Percentiles rank a stretch among this genome's conserved stretches.
These are phyloP conservation scores for Papilio machaon DNA, from an alignment of 1,140 invertebrate genomes.

Conservation along the genomic window DNA sequence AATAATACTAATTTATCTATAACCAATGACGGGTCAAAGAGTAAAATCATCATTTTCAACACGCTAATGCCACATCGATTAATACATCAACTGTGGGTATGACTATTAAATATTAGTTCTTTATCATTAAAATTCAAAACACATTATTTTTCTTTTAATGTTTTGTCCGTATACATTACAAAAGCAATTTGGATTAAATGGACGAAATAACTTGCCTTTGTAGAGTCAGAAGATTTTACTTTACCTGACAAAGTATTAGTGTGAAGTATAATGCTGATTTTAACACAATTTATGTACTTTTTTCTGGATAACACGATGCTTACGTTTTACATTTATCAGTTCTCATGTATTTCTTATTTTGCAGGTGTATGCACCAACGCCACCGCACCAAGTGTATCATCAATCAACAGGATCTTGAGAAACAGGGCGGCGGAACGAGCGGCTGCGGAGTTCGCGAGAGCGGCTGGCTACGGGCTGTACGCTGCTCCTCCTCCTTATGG, in stretches of 20 bases:
- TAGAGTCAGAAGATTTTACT: no score
- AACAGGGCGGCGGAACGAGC: conserved; percentile 96
- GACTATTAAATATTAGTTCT: background rate
- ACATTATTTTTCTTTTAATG: no score
- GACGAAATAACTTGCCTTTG: no score
- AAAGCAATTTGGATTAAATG: no score
- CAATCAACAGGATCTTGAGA: conserved; percentile 95
- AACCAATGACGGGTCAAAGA: conserved; percentile 11
- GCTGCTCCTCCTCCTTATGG: conserved; percentile 87
- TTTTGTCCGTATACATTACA: no score
- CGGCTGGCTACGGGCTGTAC: conserved; percentile 94
- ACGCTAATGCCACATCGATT: conserved; percentile 9
- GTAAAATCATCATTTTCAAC: conserved; percentile 19
- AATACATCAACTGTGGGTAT: background rate
- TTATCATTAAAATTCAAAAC: background rate
- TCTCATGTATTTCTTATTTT: conserved; percentile 18
- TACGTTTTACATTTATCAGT: background rate
- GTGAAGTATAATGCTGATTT: background rate
- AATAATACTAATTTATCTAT: conserved; percentile 24
- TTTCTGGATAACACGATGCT: background rate
- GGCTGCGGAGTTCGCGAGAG: conserved; percentile 95
- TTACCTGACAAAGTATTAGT: background rate
- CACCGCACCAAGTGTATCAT: conserved; percentile 94
- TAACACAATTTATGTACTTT: background rate
- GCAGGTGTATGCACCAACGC: conserved; percentile 93